Evolutionary conservation across 2,888 invertebrate species (phyloP).

Genomic region (Deroplatys truncata): DNA sequence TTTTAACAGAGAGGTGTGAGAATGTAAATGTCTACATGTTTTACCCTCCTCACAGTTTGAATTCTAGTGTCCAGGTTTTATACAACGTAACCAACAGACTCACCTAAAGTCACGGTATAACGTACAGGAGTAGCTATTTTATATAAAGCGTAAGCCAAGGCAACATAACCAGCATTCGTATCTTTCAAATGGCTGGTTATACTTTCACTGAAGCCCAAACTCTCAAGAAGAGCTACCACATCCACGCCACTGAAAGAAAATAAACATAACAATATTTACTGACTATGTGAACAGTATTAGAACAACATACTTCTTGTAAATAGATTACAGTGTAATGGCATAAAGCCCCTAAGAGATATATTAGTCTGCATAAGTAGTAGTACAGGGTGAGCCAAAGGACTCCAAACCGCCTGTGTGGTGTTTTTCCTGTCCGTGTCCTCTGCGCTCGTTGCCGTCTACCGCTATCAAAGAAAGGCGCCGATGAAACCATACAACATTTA

Average conservation of each 20-base stretch:
- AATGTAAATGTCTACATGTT: too few relatives aligned
- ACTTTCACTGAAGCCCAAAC: constrained; percentile 71
- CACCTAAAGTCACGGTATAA: constrained; percentile 89
- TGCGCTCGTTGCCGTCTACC: too few relatives aligned
- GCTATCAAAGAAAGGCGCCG: too few relatives aligned
- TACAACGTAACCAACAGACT: constrained; percentile 32
- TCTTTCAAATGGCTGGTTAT: constrained; percentile 71
- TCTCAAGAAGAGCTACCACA: constrained; percentile 72
- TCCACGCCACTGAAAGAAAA: constrained; percentile 80
- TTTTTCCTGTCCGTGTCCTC: too few relatives aligned
- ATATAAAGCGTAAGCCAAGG: constrained; percentile 86
- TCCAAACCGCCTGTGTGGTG: too few relatives aligned
- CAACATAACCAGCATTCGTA: constrained; percentile 83
- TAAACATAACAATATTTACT: not conserved
- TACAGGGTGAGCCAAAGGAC: too few relatives aligned
- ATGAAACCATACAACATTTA: too few relatives aligned
- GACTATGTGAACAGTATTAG: not conserved
- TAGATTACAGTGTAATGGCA: not conserved
- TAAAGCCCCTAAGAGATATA: too few relatives aligned
- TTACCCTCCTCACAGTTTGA: too few relatives aligned
- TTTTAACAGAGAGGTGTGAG: too few relatives aligned
- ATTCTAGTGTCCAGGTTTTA: too few relatives aligned
- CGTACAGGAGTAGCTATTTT: constrained; percentile 88
- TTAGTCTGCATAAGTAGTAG: too few relatives aligned
- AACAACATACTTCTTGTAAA: not conserved